A percentile compares a stretch with the other conserved stretches of the same genome.
These are phyloP conservation scores for Hoplodrina blanda DNA, from an alignment of 2,888 invertebrate species.

Conservation along the genomic window DNA sequence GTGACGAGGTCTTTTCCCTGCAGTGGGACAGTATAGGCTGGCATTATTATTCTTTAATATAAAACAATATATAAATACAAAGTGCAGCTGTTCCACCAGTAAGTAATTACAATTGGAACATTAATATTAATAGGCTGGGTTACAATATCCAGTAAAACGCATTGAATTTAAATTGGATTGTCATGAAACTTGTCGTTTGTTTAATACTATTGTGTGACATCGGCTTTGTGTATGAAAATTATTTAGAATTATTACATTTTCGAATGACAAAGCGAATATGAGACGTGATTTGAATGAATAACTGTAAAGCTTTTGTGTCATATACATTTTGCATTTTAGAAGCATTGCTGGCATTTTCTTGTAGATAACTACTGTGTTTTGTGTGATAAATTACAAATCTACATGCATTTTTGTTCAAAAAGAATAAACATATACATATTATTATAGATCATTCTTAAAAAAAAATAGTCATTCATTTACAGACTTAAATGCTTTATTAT, in stretches of 20 bases:
- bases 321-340: neutral
- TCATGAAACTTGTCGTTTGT: conserved; percentile 23
- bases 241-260: conserved; percentile 37
- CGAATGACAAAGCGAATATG: conserved; percentile 16
- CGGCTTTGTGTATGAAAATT: conserved; percentile 32
- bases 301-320: neutral
- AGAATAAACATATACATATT: no score
- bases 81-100: neutral
- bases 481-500: no score
- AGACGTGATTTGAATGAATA: conserved; percentile 14
- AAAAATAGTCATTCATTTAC: no score
- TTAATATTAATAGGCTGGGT: conserved; percentile 27
- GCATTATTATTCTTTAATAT: no score
- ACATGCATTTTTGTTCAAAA: no score
- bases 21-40: no score
- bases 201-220: conserved; percentile 11
- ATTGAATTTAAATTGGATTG: conserved; percentile 45
- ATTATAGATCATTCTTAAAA: no score
- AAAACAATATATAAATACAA: neutral
- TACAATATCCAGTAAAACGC: conserved; percentile 19
- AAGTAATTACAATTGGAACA: conserved; percentile 30
- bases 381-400: no score
- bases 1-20: no score
- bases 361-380: no score
- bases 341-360: neutral